Base-by-base conservation (phyloP, 2,113 vertebrate species). In the Terrapene triunguis region DNA sequence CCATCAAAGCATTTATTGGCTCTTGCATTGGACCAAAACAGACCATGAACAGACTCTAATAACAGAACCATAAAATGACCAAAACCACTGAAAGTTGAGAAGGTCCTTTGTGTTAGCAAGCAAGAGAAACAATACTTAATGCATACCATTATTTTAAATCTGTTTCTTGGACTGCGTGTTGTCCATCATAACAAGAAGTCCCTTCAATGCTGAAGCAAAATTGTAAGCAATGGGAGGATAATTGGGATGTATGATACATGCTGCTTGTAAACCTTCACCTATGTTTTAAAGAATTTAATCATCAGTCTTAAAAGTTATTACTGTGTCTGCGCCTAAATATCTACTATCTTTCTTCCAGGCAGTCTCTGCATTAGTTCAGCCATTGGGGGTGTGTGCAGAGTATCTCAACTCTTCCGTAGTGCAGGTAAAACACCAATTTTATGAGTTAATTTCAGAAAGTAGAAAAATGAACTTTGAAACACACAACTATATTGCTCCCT, bases 391-490 rank as follows among this genome's bases (percentile, higher is more conserved):
- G 22, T 99, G 99, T 98, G 99, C 99, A 69, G 99, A 99, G 93
- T 99, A 99, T 97, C 99, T 99, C 29, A 99, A 99, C 97, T 99
- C 99, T 89, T 99, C 98, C 8, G 99, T 99, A 50, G 99, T 99
- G 50, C 99, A 99, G 99, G 99, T 99, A 98, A 98, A 98, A 78
- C 17, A 6, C 74, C 29, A 44, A 87, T 65, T 22, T 87, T 93
- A 5, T 10, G 14, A 87, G 27, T 88, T 93, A 44, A 55, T 69
- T 69, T 80, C 44, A 80, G 69, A 78, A 69, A 55, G 85, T 12
- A 57, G 22, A n/a, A 47, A 57, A 83, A 65, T 8, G n/a, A 72
- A 62, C 27, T 69, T 82, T 57, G 42, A 57, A 50, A n/a, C 44
- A 44, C 0, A 6, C n/a, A 25, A 50, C 8, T 44, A 44, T 62